Evolutionary conservation across 1,140 invertebrate genomes (phyloP), one percentile per base, ranked within the genome.

Genomic region (Leguminivora glycinivorella): DNA sequence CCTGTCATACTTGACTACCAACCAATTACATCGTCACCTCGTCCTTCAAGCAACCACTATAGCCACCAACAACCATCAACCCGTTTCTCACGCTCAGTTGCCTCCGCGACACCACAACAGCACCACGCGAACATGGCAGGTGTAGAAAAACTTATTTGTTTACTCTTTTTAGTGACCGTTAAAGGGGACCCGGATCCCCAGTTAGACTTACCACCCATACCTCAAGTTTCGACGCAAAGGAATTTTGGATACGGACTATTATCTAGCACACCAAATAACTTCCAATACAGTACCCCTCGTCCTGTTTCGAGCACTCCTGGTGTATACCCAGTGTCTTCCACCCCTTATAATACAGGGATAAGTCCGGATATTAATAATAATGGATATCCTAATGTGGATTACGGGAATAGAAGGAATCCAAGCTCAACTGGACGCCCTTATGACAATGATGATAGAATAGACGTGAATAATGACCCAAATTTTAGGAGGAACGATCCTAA

Each of bases 131-230:
- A 66, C 71, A 90, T 89, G 88, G 82, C 85, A 71, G 85, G 83
- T 76, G 76, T 76, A 80, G 74, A 76, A 78, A 71, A 79, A 80
- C 74, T 66, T n/a, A n/a, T n/a, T 82, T 78, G 75, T 70, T 80
- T 26, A 22, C 70, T 90, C 66, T 70, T 83, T 17, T 72, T 89
- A 56, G 71, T 90, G 19, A 63, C 69, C n/a, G 43, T 80, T 26
- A 71, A 73, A 5, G 79, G 82, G 2, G 76, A 83, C 40, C 92
- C 82, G 2, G 76, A 84, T 43, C 92, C 93, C 0, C 93, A 94
- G 73, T 79, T 94, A 40, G 92, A 93, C 76, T 76, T 93, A 40
- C 92, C 93, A 5, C 93, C 92, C 2, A 31, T 83, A 17, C 68
- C 74, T n/a, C 75, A 74, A 67, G 76, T 85, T 60, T 92, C 92